A percentile compares a stretch with the other conserved stretches of the same genome.
Conservation (phyloP, 1,140 invertebrate species). For the Drosophila kikkawai region DNA sequence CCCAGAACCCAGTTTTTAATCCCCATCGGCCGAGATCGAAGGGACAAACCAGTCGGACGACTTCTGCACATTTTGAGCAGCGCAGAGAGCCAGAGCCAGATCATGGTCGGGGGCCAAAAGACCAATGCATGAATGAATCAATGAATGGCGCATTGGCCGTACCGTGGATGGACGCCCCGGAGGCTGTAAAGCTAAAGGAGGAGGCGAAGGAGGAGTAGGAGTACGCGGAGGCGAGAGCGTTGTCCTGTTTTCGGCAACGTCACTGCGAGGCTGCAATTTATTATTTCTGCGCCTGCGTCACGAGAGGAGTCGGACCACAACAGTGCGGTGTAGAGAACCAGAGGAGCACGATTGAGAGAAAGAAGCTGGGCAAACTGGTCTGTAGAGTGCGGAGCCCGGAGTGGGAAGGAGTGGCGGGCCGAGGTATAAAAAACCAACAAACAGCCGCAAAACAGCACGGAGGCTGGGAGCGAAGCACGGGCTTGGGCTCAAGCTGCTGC, state of each 20-base stretch:
- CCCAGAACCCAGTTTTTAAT: conserved; percentile 37
- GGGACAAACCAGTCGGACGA: conserved; percentile 74
- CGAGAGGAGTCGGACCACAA: conserved; percentile 42
- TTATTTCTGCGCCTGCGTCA: conserved; percentile 72
- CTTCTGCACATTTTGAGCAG: conserved; percentile 82
- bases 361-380: conserved; percentile 34
- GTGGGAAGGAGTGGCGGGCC: conserved; percentile 42
- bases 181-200: conserved; percentile 17
- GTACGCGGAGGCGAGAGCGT: conserved; percentile 34
- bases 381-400: conserved; percentile 13
- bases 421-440: conserved; percentile 50
- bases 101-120: conserved; percentile 17
- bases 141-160: conserved; percentile 56
- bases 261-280: conserved; percentile 74
- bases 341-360: conserved; percentile 16
- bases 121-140: conserved; percentile 76
- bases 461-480: conserved; percentile 37
- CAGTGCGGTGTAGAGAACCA: conserved; percentile 8
- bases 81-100: conserved; percentile 34
- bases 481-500: conserved; percentile 46
- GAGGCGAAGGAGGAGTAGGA: conserved; percentile 4
- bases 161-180: conserved; percentile 12
- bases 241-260: conserved; percentile 81
- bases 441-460: conserved; percentile 25
- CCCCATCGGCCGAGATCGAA: conserved; percentile 43